phyloP scores from a whole-genome alignment of 2,888 invertebrate species.

The Ganaspis brasiliensis region DNA sequence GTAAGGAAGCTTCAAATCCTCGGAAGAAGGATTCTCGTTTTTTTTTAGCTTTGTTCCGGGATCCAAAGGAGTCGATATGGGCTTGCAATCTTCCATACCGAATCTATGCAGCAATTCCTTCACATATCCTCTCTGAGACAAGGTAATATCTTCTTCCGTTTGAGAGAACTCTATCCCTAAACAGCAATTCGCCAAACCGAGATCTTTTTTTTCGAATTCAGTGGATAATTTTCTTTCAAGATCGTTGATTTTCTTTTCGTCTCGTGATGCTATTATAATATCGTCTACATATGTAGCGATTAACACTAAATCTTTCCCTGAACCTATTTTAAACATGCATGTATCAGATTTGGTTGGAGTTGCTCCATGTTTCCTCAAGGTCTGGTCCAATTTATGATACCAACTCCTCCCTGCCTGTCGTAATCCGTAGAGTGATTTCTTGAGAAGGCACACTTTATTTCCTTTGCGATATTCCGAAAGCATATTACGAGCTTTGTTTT shows the following conservation, averaged over 20 bases:
- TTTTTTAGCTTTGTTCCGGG: too few species aligned
- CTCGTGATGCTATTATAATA: not conserved
- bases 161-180: constrained; percentile 13
- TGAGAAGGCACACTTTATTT: too few species aligned
- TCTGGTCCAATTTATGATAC: constrained; percentile 22
- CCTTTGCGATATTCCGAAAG: constrained; percentile 3
- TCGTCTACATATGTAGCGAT: constrained; percentile 47
- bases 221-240: not conserved
- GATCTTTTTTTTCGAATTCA: constrained; percentile 33
- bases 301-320: constrained; percentile 15
- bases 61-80: too few species aligned
- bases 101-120: constrained; percentile 5
- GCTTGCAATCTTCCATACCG: constrained; percentile 21
- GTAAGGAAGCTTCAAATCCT: too few species aligned
- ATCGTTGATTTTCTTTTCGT: not conserved
- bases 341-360: constrained; percentile 17
- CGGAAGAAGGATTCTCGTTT: too few species aligned
- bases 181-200: constrained; percentile 1
- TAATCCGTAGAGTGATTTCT: constrained; percentile 53
- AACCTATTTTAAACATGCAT: too few species aligned
- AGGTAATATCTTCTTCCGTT: not conserved
- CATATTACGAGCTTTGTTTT: not conserved
- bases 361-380: not conserved
- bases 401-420: constrained; percentile 53
- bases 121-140: not conserved